phyloP scores from a whole-genome alignment of 2,797 vertebrate species.

The Thamnophis elegans region DNA sequence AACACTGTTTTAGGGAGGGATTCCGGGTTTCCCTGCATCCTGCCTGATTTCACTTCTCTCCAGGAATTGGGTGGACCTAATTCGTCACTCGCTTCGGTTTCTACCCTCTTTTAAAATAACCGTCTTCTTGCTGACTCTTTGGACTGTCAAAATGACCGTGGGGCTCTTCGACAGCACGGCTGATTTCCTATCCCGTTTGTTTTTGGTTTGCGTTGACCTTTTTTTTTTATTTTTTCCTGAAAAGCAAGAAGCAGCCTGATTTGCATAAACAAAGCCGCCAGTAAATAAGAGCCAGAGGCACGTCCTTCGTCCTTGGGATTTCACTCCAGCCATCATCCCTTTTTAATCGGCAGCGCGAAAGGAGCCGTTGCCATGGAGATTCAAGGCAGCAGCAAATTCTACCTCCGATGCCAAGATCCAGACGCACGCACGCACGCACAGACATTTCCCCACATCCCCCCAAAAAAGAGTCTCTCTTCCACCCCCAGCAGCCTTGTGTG shows the following conservation, averaged over 20 bases:
- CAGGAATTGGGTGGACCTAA: neutral
- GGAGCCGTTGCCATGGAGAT: conserved; percentile 30
- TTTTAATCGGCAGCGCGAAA: neutral
- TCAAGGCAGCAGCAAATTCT: conserved; percentile 5
- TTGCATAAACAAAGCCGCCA: neutral
- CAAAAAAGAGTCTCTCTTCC: conserved; percentile 1
- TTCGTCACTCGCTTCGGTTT: neutral
- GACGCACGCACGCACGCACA: neutral
- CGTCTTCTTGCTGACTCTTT: neutral
- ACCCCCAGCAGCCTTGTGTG: conserved; percentile 20
- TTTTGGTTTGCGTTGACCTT: neutral
- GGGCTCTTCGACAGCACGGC: neutral
- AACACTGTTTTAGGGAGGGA: neutral
- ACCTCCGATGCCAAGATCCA: neutral
- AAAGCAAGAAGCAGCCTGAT: neutral
- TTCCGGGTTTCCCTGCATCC: neutral
- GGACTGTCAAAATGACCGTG: neutral
- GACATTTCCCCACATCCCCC: too few relatives aligned
- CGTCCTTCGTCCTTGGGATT: neutral
- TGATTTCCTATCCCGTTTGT: neutral
- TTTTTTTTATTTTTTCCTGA: neutral
- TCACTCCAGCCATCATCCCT: neutral
- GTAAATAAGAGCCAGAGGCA: neutral
- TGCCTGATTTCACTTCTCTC: neutral
- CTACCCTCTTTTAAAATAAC: neutral